Base-by-base conservation (phyloP, 2,797 vertebrate genomes). In the Zalophus californianus region DNA sequence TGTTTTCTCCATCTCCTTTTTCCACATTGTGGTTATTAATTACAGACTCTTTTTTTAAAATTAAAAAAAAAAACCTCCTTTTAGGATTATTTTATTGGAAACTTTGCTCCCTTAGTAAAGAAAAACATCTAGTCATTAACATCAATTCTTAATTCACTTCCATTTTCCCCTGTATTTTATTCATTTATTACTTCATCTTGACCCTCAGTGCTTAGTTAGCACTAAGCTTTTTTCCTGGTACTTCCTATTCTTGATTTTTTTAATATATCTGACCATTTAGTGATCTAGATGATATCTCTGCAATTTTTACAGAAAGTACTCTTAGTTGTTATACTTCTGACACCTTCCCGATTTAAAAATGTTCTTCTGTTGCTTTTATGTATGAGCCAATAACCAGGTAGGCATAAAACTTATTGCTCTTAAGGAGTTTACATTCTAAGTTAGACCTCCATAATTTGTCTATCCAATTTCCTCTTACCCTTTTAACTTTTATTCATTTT, bases 401-500 rank as follows among this genome's bases (percentile, higher is more conserved):
- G 29, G 16, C 13, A 75, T 44, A 35, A 88, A 79, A 48, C 27
- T 38, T 77, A 60, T 75, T 92, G 21, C 3, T 64, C 41, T 41
- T 52, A 64, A 50, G 62, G n/a, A 96, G 50, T 5, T 75, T 52
- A 82, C 14, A 86, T 35, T 92, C 72, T 86, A 83, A 72, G 27
- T 14, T 20, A 78, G 60, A 94, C 16, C 44, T 44, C 38, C n/a
- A 60, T 35, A 70, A 72, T 86, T 56, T 90, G 50, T 60, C 56
- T 84, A 70, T 44, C 25, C 48, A 75, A n/a, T 35, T 96, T 90
- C 48, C 60, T 88, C 29, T 66, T 29, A 68, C 66, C 14, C 20
- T 89, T 96, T 90, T 66, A 95, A 73, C 13, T 93, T 82, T 38
- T 62, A 54, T 38, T 85, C 16, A 86, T 91, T 95, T 94, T 32